A percentile compares a stretch with the other conserved stretches of the same genome.
phyloP scores from a whole-genome alignment of 30 jellyfish, hydroid and myxozoan species.

The Hydractinia symbiolongicarpus region DNA sequence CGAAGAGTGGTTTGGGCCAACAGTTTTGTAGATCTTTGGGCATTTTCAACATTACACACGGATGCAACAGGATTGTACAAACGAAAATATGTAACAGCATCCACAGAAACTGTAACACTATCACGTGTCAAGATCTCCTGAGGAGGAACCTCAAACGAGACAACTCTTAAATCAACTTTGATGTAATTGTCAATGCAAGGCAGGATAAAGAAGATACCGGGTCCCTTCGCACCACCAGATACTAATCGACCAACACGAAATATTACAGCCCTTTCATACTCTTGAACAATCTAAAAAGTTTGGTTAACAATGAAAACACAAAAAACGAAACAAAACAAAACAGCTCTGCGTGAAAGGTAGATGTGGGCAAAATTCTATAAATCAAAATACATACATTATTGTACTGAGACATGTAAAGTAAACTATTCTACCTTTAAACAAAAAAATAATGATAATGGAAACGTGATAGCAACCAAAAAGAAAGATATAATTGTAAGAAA shows the following conservation, averaged over 20 bases:
- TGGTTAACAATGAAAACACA: background rate
- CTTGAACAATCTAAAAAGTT: slow-evolving; percentile 82
- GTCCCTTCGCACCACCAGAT: slow-evolving; percentile 88
- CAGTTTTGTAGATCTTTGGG: slow-evolving; percentile 82
- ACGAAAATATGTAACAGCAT: slow-evolving; percentile 96
- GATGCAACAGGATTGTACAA: slow-evolving; percentile 74
- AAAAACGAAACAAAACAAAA: background rate
- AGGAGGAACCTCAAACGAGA: slow-evolving; percentile 94
- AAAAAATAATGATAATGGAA: slow-evolving; percentile 80
- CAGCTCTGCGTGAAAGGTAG: background rate
- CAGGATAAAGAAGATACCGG: slow-evolving; percentile 87
- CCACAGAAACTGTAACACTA: slow-evolving; percentile 96
- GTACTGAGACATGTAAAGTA: background rate
- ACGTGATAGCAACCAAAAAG: slow-evolving; percentile 51
- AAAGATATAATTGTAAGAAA: slow-evolving; percentile 45
- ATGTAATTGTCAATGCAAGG: slow-evolving; percentile 91
- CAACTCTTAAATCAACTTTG: slow-evolving; percentile 78
- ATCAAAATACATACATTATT: background rate
- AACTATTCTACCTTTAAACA: slow-evolving; percentile 69
- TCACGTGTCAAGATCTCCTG: slow-evolving; percentile 89
- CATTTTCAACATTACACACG: slow-evolving; percentile 89
- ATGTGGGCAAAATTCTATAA: background rate
- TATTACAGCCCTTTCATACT: slow-evolving; percentile 89
- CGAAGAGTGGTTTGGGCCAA: slow-evolving; percentile 93
- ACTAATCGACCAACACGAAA: slow-evolving; percentile 89